Percentiles rank a stretch among this genome's conserved stretches.
Conservation (phyloP, 2,113 vertebrate species). For the Phalacrocorax pelagicus region DNA sequence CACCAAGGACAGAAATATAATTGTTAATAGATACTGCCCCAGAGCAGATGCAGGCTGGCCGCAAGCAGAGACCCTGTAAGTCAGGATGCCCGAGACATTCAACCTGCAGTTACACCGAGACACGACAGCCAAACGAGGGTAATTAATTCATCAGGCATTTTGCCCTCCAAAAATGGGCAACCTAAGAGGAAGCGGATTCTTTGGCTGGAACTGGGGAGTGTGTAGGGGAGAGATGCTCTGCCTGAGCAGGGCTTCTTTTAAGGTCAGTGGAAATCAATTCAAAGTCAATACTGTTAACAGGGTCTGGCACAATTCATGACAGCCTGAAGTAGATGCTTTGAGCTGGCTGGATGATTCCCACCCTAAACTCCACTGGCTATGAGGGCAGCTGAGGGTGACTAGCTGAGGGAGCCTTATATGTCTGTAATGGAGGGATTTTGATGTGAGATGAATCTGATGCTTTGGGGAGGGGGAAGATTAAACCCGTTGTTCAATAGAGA, state of each 20-base stretch:
- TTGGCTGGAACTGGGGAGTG: neutral
- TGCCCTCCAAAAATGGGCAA: neutral
- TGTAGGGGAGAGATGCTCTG: neutral
- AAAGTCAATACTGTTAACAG: fast-evolving
- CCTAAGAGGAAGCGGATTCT: neutral
- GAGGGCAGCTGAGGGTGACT: neutral
- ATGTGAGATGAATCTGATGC: neutral
- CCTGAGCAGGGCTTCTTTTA: neutral
- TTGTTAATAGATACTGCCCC: neutral
- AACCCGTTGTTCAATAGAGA: neutral
- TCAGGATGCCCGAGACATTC: neutral
- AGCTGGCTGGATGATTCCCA: neutral
- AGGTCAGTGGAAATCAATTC: neutral
- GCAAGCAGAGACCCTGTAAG: neutral
- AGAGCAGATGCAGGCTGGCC: neutral
- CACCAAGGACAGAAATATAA: neutral
- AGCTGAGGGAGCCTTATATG: fast-evolving
- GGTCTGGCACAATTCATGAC: neutral
- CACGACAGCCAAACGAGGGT: fast-evolving
- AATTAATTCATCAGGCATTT: neutral
- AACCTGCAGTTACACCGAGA: neutral
- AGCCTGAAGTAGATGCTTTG: neutral
- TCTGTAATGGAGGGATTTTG: neutral
- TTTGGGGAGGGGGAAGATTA: no score
- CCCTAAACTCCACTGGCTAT: neutral